phyloP scores from a whole-genome alignment of 2,888 invertebrate genomes.

The Drosophila mercatorum region DNA sequence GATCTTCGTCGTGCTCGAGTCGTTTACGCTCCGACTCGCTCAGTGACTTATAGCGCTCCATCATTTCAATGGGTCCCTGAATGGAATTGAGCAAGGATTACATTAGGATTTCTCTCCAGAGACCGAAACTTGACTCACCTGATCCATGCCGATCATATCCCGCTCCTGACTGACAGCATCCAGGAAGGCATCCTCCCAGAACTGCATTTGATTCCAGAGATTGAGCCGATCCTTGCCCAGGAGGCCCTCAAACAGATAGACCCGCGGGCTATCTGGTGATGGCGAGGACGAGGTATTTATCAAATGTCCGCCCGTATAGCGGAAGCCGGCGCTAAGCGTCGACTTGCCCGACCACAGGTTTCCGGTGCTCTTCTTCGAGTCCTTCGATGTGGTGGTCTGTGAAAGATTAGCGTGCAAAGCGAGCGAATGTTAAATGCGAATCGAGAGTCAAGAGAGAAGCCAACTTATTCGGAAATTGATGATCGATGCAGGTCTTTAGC shows the following conservation, averaged over 20 bases:
- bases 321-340: constrained; percentile 92
- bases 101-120: not conserved
- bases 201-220: constrained; percentile 99
- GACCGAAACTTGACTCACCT: constrained; percentile 84
- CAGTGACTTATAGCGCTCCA: constrained; percentile 97
- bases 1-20: constrained; percentile 98
- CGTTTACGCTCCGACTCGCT: constrained; percentile 97
- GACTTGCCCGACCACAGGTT: constrained; percentile 98
- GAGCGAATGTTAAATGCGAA: constrained; percentile 56
- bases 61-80: constrained; percentile 97
- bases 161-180: constrained; percentile 99
- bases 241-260: constrained; percentile 96
- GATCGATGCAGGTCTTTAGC: constrained; percentile 19
- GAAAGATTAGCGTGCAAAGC: constrained; percentile 44
- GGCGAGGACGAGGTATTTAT: constrained; percentile 92
- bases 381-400: constrained; percentile 85
- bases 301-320: constrained; percentile 94
- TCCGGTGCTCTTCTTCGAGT: constrained; percentile 91
- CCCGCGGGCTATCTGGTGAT: constrained; percentile 94
- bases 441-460: not conserved
- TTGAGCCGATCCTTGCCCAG: constrained; percentile 89
- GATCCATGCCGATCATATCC: constrained; percentile 99
- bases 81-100: not conserved
- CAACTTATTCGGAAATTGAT: constrained; percentile 1
- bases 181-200: constrained; percentile 99